phyloP scores from a whole-genome alignment of 1,140 invertebrate species.

The Polypedilum pembai region DNA sequence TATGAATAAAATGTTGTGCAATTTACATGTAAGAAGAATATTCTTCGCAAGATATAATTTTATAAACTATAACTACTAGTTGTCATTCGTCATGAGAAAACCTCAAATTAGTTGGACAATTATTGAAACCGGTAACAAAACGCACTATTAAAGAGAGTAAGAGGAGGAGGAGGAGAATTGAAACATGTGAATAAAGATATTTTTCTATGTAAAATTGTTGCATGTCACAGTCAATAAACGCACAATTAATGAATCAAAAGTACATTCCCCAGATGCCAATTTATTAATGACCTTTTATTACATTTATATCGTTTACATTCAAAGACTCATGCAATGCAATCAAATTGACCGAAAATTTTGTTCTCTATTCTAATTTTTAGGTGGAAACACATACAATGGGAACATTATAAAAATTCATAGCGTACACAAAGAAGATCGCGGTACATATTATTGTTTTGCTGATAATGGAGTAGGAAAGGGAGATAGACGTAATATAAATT shows the following conservation, averaged over 20 bases:
- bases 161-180: background rate
- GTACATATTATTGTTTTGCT: slow-evolving; percentile 80
- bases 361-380: background rate
- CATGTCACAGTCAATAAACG: background rate
- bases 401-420: slow-evolving; percentile 60
- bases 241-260: background rate
- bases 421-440: slow-evolving; percentile 68
- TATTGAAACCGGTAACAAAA: background rate
- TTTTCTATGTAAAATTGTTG: background rate
- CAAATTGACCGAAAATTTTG: too few relatives aligned
- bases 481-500: slow-evolving; percentile 61
- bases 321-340: too few relatives aligned
- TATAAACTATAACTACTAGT: background rate
- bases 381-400: slow-evolving; percentile 46
- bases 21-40: too few relatives aligned
- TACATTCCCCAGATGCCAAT: background rate
- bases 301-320: background rate
- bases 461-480: slow-evolving; percentile 75
- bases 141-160: background rate
- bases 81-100: slow-evolving; percentile 5
- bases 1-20: too few relatives aligned
- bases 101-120: background rate
- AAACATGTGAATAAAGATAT: background rate
- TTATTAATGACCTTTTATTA: slow-evolving; percentile 3
- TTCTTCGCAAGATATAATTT: background rate